Evolutionary conservation across 1,140 invertebrate genomes (phyloP), one percentile per base, ranked within the genome.

Genomic region (Bacillus rossius): DNA sequence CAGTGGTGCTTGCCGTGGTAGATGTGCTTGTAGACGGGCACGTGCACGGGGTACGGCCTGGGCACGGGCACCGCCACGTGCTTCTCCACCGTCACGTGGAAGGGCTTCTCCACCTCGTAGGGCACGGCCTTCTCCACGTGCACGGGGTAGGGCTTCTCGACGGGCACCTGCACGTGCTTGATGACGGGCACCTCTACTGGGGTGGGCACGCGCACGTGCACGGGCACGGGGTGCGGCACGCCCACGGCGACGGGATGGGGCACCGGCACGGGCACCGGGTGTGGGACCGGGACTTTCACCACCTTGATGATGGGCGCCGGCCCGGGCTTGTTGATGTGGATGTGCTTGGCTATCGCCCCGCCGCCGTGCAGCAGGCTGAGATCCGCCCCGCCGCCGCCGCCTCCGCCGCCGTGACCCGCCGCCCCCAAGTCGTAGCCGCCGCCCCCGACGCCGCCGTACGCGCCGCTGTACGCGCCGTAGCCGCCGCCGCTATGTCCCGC

Each of bases 21-120:
- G 62, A 89, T 83, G 72, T 89, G 86, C 71, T 88, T 89, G 77
- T 88, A 89, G 48, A 89, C 84, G 3, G 86, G 87, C n/a, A 87
- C 83, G 63, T 87, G 86, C 52, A 89, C 86, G 42, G 87, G 84
- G 71, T 89, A 88, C 23, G 87, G 86, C 72, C 88, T 88, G 14
- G 84, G 84, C 64, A 89, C 83, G 22, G 85, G 83, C 26, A 88
- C 84, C 63, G 85, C 83, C 60, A 87, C 85, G 67, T 86, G 86
- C 73, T 89, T 89, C 59, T 88, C 85, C 3, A 89, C 84, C 59
- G 86, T 85, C 4, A 90, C 85, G 25, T 86, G 80, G 74, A 87
- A 89, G 1, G 87, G 87, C 69, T 88, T 88, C 63, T 89, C 87
- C 1, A 90, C 84, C 0, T 85, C 79, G 65, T 88, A 89, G 0